These are phyloP conservation scores for Polyodon spathula DNA, from an alignment of 2,113 vertebrate species.

Conservation along the genomic window DNA sequence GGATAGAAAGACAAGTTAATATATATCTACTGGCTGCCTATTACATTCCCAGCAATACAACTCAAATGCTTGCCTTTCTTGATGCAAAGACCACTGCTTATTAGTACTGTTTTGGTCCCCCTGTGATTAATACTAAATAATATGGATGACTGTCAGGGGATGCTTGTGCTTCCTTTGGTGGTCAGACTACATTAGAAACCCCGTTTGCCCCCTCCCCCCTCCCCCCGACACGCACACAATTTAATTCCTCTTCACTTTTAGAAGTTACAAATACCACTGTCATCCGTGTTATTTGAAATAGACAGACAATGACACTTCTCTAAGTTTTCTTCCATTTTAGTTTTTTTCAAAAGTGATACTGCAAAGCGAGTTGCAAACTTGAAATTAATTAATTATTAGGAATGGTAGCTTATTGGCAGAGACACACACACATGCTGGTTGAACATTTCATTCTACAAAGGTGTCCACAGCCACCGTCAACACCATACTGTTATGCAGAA, in stretches of 20 bases:
- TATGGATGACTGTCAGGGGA: neutral
- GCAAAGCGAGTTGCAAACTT: too few relatives aligned
- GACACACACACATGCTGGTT: too few relatives aligned
- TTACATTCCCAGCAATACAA: neutral
- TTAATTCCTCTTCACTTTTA: too few relatives aligned
- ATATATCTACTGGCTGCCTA: neutral
- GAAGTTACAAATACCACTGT: too few relatives aligned
- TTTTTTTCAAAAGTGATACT: neutral
- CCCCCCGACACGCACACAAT: too few relatives aligned
- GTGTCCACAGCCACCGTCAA: too few relatives aligned
- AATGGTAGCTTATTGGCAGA: neutral
- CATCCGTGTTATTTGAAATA: neutral
- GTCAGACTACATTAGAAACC: too few relatives aligned
- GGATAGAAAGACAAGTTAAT: too few relatives aligned
- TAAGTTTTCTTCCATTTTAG: too few relatives aligned
- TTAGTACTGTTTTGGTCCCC: neutral
- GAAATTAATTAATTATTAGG: constrained; percentile 3
- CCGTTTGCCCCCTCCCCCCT: too few relatives aligned
- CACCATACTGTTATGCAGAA: too few relatives aligned
- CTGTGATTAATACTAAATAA: constrained; percentile 12
- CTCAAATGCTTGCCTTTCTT: neutral
- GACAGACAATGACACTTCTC: neutral
- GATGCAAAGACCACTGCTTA: neutral
- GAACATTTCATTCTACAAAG: constrained; percentile 4
- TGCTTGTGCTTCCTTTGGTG: neutral